Base-by-base conservation (phyloP, 2,797 vertebrate genomes). In the Darevskia mixta region DNA sequence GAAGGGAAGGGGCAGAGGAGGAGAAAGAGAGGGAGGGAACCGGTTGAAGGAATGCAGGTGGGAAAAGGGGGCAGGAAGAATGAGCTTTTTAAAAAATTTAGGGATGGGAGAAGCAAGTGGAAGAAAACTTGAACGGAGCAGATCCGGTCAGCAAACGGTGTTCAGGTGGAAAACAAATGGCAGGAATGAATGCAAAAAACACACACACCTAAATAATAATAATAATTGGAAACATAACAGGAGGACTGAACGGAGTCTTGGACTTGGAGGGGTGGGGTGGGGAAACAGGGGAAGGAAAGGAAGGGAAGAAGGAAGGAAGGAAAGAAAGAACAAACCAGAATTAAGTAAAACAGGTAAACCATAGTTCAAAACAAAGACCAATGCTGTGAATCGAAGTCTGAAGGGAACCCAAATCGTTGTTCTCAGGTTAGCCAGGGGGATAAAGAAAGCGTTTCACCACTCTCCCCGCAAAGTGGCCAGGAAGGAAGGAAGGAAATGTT, bases 301-400 rank as follows among this genome's bases (percentile, higher is more conserved):
- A 64, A 38, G 41, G 17, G 8, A 8, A 61, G 72, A 23, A 72
- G 79, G 29, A 85, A 11, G 64, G 83, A 81, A 78, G 83, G 5
- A 71, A 90, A 88, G 80, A 1, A 25, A 87, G 89, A 91, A 85
- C 41, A 72, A 35, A 72, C 32, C n/a, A 17, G 71, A 86, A 93
- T 91, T 80, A 87, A 43, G 72, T 88, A 94, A 94, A 49, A 49
- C 90, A 83, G 86, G 92, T 8, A 95, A 95, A 93, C 90, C 88
- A 93, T 93, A 32, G 69, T 94, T 94, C 94, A 91, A 92, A 94
- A 95, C 3, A 55, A 95, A 92, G 92, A 92, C 49, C 91, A 94
- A 90, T 25, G 92, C 88, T 97, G 97, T 95, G 96, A 97, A 97
- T 97, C 95, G 95, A 96, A 97, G 97, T 96, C 96, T 97, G 97